These are phyloP conservation scores for Drosophila villosipedis DNA, from an alignment of 2,888 invertebrate species.

Conservation along the genomic window DNA sequence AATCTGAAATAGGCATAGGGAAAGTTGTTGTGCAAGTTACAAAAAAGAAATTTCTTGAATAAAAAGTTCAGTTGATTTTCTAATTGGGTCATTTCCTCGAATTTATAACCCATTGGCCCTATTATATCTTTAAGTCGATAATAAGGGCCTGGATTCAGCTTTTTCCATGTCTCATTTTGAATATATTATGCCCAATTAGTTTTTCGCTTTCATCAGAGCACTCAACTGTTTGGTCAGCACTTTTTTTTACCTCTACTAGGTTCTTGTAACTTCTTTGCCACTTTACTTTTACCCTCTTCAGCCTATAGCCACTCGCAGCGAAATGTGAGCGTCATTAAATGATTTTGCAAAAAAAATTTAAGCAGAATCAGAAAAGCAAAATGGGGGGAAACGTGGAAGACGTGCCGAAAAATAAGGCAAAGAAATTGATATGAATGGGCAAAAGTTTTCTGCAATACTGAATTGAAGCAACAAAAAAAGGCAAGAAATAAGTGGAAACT, in stretches of 20 bases:
- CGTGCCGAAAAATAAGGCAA: slow-evolving; percentile 56
- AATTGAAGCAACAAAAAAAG: slow-evolving; percentile 15
- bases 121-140: not conserved
- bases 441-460: slow-evolving; percentile 65
- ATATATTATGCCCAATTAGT: slow-evolving; percentile 53
- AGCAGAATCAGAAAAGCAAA: not conserved
- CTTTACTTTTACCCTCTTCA: slow-evolving; percentile 4
- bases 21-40: too few species aligned
- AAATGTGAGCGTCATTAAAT: slow-evolving; percentile 58
- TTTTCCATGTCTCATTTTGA: slow-evolving; percentile 28
- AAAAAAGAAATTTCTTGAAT: not conserved
- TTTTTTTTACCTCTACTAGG: slow-evolving; percentile 47
- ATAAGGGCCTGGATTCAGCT: not conserved
- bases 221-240: slow-evolving; percentile 54
- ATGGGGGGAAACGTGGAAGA: slow-evolving; percentile 6
- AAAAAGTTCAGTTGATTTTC: not conserved
- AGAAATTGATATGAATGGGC: slow-evolving; percentile 74
- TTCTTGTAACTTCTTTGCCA: slow-evolving; percentile 43
- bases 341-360: slow-evolving; percentile 57
- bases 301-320: slow-evolving; percentile 2
- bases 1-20: not conserved
- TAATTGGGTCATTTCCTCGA: not conserved
- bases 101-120: not conserved
- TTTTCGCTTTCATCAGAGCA: slow-evolving; percentile 20
- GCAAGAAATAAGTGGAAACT: slow-evolving; percentile 48